phyloP scores from a whole-genome alignment of 2,797 vertebrate genomes.

The Malurus splendens region DNA sequence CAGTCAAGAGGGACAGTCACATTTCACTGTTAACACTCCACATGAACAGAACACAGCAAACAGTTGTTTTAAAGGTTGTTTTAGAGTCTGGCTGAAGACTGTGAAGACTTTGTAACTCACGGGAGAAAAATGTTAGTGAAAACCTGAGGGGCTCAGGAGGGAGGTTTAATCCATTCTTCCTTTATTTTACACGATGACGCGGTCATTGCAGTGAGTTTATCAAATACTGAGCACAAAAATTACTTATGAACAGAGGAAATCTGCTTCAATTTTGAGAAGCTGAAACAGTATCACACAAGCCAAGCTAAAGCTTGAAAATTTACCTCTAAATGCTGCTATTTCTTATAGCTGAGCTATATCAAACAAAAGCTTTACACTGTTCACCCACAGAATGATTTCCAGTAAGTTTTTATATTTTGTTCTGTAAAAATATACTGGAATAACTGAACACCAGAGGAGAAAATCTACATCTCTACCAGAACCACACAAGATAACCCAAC shows the following conservation, averaged over 20 bases:
- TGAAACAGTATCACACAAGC: background rate
- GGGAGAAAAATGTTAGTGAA: background rate
- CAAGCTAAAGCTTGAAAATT: background rate
- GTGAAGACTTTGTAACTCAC: background rate
- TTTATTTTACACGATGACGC: background rate
- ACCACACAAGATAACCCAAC: background rate
- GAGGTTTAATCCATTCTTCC: background rate
- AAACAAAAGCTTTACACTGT: background rate
- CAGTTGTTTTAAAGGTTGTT: background rate
- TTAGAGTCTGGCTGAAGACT: background rate
- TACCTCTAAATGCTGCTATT: background rate
- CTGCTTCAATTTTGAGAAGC: background rate
- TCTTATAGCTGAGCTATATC: background rate
- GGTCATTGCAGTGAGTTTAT: background rate
- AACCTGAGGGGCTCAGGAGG: background rate
- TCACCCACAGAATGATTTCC: background rate
- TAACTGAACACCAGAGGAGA: background rate
- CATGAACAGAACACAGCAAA: background rate
- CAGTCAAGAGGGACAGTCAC: background rate
- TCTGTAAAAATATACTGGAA: background rate
- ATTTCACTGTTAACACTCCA: background rate
- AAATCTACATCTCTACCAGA: background rate
- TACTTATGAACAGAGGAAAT: background rate
- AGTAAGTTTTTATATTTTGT: background rate
- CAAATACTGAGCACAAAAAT: background rate